phyloP scores from a whole-genome alignment of 2,113 vertebrate species.

The Lamprologus callipterus region DNA sequence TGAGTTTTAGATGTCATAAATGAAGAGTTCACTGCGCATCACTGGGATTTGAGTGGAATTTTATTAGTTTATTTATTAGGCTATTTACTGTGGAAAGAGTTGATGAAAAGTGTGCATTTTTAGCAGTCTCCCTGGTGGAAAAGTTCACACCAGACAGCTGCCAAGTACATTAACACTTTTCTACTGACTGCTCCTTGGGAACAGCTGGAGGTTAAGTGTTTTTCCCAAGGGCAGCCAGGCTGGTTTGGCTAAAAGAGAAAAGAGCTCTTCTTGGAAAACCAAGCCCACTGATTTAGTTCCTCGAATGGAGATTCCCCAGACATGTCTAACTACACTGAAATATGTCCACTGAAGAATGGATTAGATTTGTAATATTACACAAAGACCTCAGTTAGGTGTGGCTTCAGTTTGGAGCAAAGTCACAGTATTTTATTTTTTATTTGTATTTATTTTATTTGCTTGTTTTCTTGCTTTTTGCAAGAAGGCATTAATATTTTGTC shows the following conservation, averaged over 20 bases:
- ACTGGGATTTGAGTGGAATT: neutral
- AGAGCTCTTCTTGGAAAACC: neutral
- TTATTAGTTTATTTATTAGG: conserved; percentile 2
- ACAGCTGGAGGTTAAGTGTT: conserved; percentile 17
- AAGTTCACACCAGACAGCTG: neutral
- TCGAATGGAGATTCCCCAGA: neutral
- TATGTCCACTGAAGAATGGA: neutral
- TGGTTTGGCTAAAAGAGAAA: neutral
- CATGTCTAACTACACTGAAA: neutral
- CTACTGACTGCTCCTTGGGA: neutral
- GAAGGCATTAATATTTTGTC: neutral
- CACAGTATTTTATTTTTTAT: neutral
- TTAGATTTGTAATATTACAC: neutral
- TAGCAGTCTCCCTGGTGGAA: neutral
- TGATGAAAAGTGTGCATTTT: neutral
- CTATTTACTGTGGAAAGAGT: neutral
- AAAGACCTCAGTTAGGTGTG: neutral
- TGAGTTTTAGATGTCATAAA: neutral
- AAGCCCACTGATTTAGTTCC: neutral
- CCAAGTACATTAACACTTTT: neutral
- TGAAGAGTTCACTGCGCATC: neutral
- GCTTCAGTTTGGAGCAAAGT: neutral
- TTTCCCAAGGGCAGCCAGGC: neutral
- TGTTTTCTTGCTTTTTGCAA: neutral
- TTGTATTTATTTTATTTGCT: neutral